Conservation (phyloP, 1,140 invertebrate species). For the Hestina assimilis region DNA sequence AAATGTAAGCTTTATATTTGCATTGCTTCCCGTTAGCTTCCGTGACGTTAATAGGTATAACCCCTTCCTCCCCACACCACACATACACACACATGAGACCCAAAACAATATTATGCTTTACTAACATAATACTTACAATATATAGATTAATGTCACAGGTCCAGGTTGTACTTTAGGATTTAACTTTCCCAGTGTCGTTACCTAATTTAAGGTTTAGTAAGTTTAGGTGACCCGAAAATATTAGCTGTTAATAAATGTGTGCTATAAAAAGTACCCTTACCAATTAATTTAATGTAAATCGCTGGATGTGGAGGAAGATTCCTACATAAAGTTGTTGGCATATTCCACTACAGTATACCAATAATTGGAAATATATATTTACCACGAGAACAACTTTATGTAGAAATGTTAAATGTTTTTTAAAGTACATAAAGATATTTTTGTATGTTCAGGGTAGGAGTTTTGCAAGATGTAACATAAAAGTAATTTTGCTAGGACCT, state of each 20-base stretch:
- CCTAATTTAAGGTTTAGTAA: slow-evolving; percentile 68
- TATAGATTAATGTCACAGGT: slow-evolving; percentile 68
- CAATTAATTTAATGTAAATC: slow-evolving; percentile 51
- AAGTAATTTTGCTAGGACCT: slow-evolving; percentile 70
- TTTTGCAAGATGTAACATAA: slow-evolving; percentile 65
- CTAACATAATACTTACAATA: slow-evolving; percentile 48
- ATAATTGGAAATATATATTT: slow-evolving; percentile 17
- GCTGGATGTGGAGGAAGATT: slow-evolving; percentile 41
- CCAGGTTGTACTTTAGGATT: slow-evolving; percentile 74
- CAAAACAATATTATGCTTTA: slow-evolving; percentile 53
- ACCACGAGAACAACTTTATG: slow-evolving; percentile 44
- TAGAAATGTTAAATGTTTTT: slow-evolving; percentile 55
- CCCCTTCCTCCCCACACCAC: background rate
- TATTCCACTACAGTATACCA: slow-evolving; percentile 24
- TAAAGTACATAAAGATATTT: slow-evolving; percentile 76
- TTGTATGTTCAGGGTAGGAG: slow-evolving; percentile 73
- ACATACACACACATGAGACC: slow-evolving; percentile 33
- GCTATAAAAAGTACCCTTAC: slow-evolving; percentile 65
- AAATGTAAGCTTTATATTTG: slow-evolving; percentile 55
- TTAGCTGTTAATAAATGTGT: slow-evolving; percentile 72
- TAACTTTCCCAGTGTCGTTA: slow-evolving; percentile 69
- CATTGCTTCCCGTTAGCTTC: slow-evolving; percentile 64
- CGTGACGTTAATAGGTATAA: slow-evolving; percentile 52
- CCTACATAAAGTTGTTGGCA: slow-evolving; percentile 49
- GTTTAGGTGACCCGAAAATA: slow-evolving; percentile 59